phyloP scores from a whole-genome alignment of 2,888 invertebrate genomes.

The Andrena chrysosceles region DNA sequence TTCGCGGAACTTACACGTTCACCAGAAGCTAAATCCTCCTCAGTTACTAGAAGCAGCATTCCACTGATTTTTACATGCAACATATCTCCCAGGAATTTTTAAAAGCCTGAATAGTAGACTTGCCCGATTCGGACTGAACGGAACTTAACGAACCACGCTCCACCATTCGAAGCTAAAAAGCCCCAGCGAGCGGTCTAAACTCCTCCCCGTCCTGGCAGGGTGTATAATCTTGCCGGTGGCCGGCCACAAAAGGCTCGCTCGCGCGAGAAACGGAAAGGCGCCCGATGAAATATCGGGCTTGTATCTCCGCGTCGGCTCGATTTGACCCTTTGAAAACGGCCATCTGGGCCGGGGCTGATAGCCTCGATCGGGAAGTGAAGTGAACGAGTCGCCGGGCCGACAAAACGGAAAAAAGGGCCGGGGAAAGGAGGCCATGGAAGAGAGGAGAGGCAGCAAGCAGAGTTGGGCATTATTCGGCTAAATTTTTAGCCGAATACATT shows the following conservation, averaged over 20 bases:
- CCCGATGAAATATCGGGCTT: constrained; percentile 66
- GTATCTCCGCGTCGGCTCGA: constrained; percentile 55
- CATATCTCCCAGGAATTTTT: no score
- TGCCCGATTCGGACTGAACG: not conserved
- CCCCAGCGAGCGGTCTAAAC: not conserved
- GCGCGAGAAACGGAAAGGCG: constrained; percentile 52
- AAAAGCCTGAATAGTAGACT: not conserved
- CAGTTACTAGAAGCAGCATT: no score
- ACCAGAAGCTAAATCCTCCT: no score
- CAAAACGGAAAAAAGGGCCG: constrained; percentile 47
- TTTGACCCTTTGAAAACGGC: constrained; percentile 64
- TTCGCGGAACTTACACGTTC: no score
- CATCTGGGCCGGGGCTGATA: constrained; percentile 57
- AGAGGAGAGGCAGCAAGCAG: not conserved
- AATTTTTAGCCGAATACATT: no score
- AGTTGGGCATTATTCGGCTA: no score
- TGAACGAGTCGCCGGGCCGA: constrained; percentile 64
- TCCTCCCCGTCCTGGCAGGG: not conserved
- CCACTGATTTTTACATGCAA: no score
- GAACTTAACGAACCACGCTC: not conserved
- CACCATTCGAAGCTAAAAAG: not conserved
- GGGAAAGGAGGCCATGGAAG: constrained; percentile 22
- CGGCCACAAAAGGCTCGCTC: constrained; percentile 53
- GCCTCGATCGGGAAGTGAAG: constrained; percentile 67
- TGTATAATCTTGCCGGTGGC: not conserved